Base-by-base conservation (phyloP, 2,888 invertebrate species). In the Leucoptera coffeella region DNA sequence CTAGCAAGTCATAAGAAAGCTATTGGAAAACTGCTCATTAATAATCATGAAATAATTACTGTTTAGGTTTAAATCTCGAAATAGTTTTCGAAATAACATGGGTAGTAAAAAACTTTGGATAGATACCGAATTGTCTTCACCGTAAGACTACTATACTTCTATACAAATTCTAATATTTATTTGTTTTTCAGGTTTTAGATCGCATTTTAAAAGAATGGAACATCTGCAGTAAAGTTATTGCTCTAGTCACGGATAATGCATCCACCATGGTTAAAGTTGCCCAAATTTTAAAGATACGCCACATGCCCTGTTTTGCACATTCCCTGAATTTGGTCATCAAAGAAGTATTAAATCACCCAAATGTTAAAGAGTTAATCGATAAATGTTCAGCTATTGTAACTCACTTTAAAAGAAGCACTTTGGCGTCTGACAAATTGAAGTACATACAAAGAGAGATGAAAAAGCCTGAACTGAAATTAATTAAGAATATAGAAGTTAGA, bases 251-350 rank as follows among this genome's bases (percentile, higher is more conserved):
- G 1, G 31, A 29, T 10, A 29, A 32, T 25, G 29, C 29, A 8
- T 6, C 31, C 1, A 24, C 20, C 17, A 29, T 32, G 27, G n/a
- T 14, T 14, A 32, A 32, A 29, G 23, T 29, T 2, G 31, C 29
- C 6, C 17, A 27, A 4, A 29, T 12, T 17, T 13, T 29, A 3
- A 27, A 29, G 25, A 19, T 29, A 21, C 22, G 29, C 14, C 29
- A 32, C 23, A 9, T 32, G 11, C 29, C 29, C 12, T 32, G 32
- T 23, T 32, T 32, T 14, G 32, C 32, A 10, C 29, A 29, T 12
- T 15, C 6, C n/a, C 21, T 32, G 3, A 32, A 32, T 28, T 29
- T 27, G n/a, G 11, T 32, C 2, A 25, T 29, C 3, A 32, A 29
- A 29, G 4, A 23, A 14, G 13, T 12, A 6, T 17, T 19, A 9